A percentile compares a stretch with the other conserved stretches of the same genome.
Conservation (phyloP, 2,113 vertebrate genomes). For the Brachypodius melanocephalos region DNA sequence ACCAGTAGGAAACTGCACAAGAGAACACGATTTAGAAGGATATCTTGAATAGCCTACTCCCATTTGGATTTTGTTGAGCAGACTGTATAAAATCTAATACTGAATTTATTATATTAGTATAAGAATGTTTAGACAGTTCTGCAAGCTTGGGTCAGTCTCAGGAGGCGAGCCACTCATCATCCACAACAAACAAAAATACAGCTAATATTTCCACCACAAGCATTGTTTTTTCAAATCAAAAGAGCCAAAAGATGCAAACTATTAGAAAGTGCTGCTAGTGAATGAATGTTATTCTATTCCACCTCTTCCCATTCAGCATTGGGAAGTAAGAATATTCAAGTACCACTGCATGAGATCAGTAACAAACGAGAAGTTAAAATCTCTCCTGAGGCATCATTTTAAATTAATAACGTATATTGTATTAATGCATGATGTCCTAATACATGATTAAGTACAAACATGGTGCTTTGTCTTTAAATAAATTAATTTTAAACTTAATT, state of each 20-base stretch:
- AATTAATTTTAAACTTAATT: not conserved
- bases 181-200: not conserved
- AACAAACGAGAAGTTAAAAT: not conserved
- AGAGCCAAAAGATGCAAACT: not conserved
- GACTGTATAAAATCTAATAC: not conserved
- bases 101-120: not conserved
- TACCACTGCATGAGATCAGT: not conserved
- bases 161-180: not conserved
- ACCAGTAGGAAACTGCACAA: not conserved
- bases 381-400: not conserved
- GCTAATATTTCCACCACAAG: not conserved
- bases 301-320: not conserved
- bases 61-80: not conserved
- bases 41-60: not conserved
- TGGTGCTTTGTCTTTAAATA: not conserved
- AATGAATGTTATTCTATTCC: not conserved
- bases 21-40: not conserved
- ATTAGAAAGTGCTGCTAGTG: not conserved
- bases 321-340: not conserved
- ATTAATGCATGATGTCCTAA: not conserved
- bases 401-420: not conserved
- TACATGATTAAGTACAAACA: not conserved
- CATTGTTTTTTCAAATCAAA: not conserved
- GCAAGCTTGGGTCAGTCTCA: not conserved
- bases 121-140: not conserved